These are phyloP conservation scores for Chelonus formosanus DNA, from an alignment of 2,888 invertebrate species.

Conservation along the genomic window DNA sequence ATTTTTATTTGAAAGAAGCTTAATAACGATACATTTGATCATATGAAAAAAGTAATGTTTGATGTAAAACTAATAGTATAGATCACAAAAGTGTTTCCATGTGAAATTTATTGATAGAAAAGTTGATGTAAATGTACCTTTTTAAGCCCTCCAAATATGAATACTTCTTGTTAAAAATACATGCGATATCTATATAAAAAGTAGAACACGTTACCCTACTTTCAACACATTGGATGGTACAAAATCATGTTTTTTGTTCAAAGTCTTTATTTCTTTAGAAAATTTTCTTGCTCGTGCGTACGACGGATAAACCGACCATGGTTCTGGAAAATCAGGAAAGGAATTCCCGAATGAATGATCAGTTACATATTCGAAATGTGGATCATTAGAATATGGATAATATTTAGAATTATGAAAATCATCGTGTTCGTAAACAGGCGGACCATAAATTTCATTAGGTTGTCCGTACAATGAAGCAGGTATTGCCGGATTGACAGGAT, in stretches of 20 bases:
- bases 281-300: slow-evolving; percentile 31
- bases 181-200: too few species aligned
- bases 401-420: slow-evolving; percentile 17
- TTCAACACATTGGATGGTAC: background rate
- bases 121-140: too few species aligned
- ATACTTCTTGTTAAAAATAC: too few species aligned
- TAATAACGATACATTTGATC: too few species aligned
- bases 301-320: slow-evolving; percentile 31
- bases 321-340: slow-evolving; percentile 20
- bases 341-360: slow-evolving; percentile 20
- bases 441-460: slow-evolving; percentile 20
- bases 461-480: slow-evolving; percentile 25
- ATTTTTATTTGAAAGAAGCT: too few species aligned
- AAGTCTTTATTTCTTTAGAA: background rate
- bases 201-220: too few species aligned
- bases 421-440: slow-evolving; percentile 15
- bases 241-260: background rate
- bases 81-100: too few species aligned
- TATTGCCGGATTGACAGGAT: slow-evolving; percentile 33
- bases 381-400: slow-evolving; percentile 24
- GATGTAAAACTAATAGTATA: too few species aligned
- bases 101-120: too few species aligned
- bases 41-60: too few species aligned
- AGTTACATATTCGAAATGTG: slow-evolving; percentile 18
- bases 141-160: too few species aligned